Base-by-base conservation (phyloP, 2,797 vertebrate genomes). In the Crocidura indochinensis region DNA sequence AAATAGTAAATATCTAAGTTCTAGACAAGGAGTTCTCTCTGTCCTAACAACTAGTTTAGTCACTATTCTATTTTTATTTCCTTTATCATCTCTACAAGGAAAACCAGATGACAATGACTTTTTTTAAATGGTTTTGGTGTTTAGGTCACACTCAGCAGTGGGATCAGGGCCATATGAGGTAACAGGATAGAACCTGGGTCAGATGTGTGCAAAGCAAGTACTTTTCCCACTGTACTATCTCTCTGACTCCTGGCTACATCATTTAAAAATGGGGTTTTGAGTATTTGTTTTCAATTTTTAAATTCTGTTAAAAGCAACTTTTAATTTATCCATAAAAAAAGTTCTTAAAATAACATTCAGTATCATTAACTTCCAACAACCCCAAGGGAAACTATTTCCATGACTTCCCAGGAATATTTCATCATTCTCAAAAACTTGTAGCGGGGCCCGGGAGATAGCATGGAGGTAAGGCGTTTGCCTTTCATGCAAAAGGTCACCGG, bases 11-110 rank as follows among this genome's bases (percentile, higher is more conserved):
- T 87, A 96, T 10, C 84, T 84, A 94, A 96, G 88, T 92, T 79
- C 92, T 94, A 92, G 76, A 87, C 69, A 96, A 95, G 6, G 89
- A 97, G 92, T 93, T 97, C 95, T 96, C 90, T 91, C 87, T 95
- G 95, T 96, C 79, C 96, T 94, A 84, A 93, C 90, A 22, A 73
- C n/a, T 76, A 88, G 84, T 80, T 64, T 60, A 60, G 56, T 20
- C 19, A 60, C 56, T 60, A 60, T 60, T 60, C 56, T 60, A 60
- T 60, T 60, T 60, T 78, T 77, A 69, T 90, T 94, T 81, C 81
- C 62, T 67, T 94, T 95, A 91, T 92, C 94, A 91, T 91, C 95
- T 93, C 53, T 96, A 93, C 73, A 92, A 38, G 83, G 14, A 96
- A 73, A 69, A 91, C 78, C 91, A 93, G 31, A 94, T 92, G 73